Evolutionary conservation across 1,140 invertebrate genomes (phyloP), one percentile per base, ranked within the genome.

Genomic region (Sycophaga agraensis): DNA sequence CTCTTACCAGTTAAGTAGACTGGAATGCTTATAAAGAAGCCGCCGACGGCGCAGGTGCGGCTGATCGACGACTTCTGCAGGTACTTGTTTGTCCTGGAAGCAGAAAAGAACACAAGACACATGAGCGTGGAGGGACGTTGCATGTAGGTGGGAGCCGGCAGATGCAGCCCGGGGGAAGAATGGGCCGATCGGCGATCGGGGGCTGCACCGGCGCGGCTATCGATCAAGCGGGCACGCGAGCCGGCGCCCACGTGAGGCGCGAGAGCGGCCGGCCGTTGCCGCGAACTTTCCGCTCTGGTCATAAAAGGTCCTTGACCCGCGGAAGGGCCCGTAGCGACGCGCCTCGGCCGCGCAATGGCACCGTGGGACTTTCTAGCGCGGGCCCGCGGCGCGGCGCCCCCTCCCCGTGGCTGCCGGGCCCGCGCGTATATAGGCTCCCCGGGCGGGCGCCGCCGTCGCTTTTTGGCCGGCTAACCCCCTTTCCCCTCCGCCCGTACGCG

Each of bases 1-100:
- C 50, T 78, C 82, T 84, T 80, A 94, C 92, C 91, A 75, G 93
- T 93, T 73, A 96, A 84, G 82, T 95, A 95, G 50, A 94, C 89
- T 62, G 94, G 94, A 82, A 96, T 94, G 59, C 93, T 96, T 70
- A 96, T 87, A 76, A 96, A 95, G 80, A 96, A 95, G 51, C 92
- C 93, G 66, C 91, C 91, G 57, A 96, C 90, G 49, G 94, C 92
- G 73, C 93, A 92, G n/a, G 94, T 89, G 66, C 93, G 84, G 59
- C 92, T 94, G 58, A 91, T 87, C 46, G 93, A 91, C 66, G 92
- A 94, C 80, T 94, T 93, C 75, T 92, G 89, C 75, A 96, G 84
- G 80, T 93, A 96, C 82, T 93, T 92, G 77, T 91, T 90, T 57
- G 92, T 91, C 72, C 93, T 93, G 86, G 69, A 88, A 88, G 66